These are phyloP conservation scores for Cheilinus undulatus DNA, from an alignment of 2,113 vertebrate genomes.

Conservation along the genomic window DNA sequence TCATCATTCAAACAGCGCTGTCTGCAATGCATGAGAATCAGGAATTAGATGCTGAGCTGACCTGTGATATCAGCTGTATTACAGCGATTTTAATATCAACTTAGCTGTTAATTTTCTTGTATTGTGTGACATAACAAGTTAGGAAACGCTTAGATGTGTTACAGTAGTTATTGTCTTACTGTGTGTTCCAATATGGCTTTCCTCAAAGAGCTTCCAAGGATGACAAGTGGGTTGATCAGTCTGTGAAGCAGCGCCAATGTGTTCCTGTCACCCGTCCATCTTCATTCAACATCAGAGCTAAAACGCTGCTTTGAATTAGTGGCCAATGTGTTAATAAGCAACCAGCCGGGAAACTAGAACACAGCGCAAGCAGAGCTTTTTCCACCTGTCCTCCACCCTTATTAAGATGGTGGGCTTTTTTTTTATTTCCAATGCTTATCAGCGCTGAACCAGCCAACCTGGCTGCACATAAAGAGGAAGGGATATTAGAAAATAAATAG, in stretches of 20 bases:
- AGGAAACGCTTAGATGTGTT: background rate
- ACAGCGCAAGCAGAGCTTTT: slow-evolving; percentile 19
- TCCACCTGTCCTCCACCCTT: slow-evolving; percentile 6
- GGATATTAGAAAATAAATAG: background rate
- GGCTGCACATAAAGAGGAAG: background rate
- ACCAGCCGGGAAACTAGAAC: slow-evolving; percentile 12
- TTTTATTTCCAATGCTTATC: slow-evolving; percentile 11
- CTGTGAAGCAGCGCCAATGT: background rate
- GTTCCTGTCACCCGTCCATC: slow-evolving; percentile 1
- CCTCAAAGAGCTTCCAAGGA: background rate
- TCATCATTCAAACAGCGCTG: slow-evolving; percentile 15
- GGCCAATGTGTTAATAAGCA: slow-evolving; percentile 7
- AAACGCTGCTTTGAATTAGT: slow-evolving; percentile 19
- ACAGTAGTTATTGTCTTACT: background rate
- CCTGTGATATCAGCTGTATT: background rate
- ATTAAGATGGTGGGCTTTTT: background rate
- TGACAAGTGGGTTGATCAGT: background rate
- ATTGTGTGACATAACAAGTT: background rate
- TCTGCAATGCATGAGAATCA: background rate
- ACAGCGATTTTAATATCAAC: background rate
- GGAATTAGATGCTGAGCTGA: background rate
- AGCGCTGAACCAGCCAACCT: slow-evolving; percentile 14
- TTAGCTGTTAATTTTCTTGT: too few species aligned
- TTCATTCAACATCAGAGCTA: slow-evolving; percentile 9
- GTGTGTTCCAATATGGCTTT: background rate